phyloP scores from a whole-genome alignment of 2,888 invertebrate genomes.

The Caradrina kadenii region DNA sequence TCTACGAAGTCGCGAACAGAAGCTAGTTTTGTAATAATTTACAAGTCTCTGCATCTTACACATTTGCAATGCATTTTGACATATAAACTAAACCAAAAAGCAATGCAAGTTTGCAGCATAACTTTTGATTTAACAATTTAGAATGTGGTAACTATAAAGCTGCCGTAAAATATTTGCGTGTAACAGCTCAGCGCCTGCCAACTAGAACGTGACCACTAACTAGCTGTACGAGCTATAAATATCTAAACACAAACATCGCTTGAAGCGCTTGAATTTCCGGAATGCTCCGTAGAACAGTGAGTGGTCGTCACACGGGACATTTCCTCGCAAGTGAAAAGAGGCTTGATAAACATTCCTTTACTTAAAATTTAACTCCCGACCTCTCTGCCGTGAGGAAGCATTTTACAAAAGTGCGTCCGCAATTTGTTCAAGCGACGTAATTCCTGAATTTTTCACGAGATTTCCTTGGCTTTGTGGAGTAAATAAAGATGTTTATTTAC shows the following conservation, averaged over 20 bases:
- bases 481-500: slow-evolving; percentile 60
- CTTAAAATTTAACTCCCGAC: slow-evolving; percentile 13
- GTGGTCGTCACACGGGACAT: slow-evolving; percentile 1
- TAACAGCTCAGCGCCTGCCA: neutral
- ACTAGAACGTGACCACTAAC: slow-evolving; percentile 23
- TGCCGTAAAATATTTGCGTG: neutral
- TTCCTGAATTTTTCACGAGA: slow-evolving; percentile 66
- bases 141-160: neutral
- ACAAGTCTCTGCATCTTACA: too few species aligned
- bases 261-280: slow-evolving; percentile 1
- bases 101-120: neutral
- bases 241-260: slow-evolving; percentile 11
- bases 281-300: neutral
- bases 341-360: slow-evolving; percentile 16
- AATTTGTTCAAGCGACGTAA: slow-evolving; percentile 66
- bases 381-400: neutral
- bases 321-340: neutral
- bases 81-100: neutral
- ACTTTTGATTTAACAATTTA: neutral
- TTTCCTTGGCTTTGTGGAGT: slow-evolving; percentile 56
- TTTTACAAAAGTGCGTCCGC: slow-evolving; percentile 56
- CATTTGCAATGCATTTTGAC: neutral
- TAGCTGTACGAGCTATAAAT: slow-evolving; percentile 19
- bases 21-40: too few species aligned
- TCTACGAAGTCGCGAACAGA: too few species aligned